phyloP scores from a whole-genome alignment of 2,888 invertebrate genomes.

The Oxycera nigricornis region DNA sequence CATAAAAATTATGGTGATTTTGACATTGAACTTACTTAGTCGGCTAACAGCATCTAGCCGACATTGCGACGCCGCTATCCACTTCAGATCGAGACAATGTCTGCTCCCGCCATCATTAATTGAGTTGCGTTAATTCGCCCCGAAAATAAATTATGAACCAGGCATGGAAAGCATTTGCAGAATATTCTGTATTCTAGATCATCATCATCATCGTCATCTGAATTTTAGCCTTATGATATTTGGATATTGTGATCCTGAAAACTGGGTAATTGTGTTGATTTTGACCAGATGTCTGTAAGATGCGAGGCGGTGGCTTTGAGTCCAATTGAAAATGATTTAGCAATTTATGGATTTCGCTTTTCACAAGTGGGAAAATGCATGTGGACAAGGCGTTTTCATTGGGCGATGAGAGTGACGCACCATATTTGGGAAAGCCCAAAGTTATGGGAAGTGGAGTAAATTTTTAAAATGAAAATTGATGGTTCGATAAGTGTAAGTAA shows the following conservation, averaged over 20 bases:
- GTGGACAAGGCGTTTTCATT: too few species aligned
- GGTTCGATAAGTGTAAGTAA: background rate
- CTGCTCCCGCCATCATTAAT: background rate
- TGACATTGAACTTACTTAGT: constrained; percentile 19
- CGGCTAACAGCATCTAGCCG: background rate
- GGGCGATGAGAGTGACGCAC: background rate
- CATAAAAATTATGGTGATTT: background rate
- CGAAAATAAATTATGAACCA: background rate
- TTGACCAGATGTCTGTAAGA: constrained; percentile 1
- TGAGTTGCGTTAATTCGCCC: background rate
- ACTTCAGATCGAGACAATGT: background rate
- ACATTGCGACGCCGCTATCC: background rate
- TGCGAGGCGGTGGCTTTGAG: background rate
- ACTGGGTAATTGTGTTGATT: constrained; percentile 30
- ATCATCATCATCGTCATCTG: too few species aligned
- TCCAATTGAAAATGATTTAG: constrained; percentile 24
- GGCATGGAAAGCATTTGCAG: background rate
- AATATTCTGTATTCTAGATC: background rate
- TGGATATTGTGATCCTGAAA: too few species aligned
- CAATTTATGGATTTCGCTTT: background rate
- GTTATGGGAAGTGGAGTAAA: background rate
- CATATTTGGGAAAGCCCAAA: background rate
- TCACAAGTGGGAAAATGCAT: background rate
- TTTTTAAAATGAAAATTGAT: background rate
- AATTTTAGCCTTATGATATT: too few species aligned